Conservation (phyloP, 1,140 invertebrate species). For the Anastrepha obliqua region DNA sequence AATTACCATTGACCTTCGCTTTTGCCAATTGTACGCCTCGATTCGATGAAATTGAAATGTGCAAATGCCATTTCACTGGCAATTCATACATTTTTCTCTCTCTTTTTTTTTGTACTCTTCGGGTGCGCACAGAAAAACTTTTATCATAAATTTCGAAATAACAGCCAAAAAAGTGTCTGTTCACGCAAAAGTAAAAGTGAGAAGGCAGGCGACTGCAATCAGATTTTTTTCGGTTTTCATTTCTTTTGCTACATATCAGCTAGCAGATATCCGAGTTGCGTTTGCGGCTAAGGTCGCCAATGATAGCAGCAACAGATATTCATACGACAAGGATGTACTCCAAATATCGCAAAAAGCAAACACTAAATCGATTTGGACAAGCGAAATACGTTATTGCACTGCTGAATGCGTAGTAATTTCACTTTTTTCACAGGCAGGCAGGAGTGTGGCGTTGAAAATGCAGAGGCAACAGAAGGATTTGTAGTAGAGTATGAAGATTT, state of each 20-base stretch:
- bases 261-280: background rate
- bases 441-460: background rate
- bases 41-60: conserved; percentile 16
- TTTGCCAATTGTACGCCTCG: background rate
- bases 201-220: background rate
- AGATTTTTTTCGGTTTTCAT: background rate
- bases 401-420: conserved; percentile 37
- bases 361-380: conserved; percentile 19
- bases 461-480: conserved; percentile 35
- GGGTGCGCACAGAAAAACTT: background rate
- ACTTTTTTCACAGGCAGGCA: background rate
- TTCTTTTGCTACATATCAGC: background rate
- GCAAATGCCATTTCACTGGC: conserved; percentile 13
- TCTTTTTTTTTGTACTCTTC: background rate
- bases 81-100: background rate
- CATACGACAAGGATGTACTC: conserved; percentile 9
- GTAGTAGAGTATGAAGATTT: background rate
- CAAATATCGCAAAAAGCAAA: background rate
- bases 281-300: conserved; percentile 15
- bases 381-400: conserved; percentile 41
- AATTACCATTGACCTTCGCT: conserved; percentile 46
- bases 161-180: conserved; percentile 36
- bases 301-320: conserved; percentile 17
- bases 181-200: background rate
- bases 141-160: conserved; percentile 52